Conservation (phyloP, 2,113 vertebrate genomes). For the Psammodynastes pulverulentus region DNA sequence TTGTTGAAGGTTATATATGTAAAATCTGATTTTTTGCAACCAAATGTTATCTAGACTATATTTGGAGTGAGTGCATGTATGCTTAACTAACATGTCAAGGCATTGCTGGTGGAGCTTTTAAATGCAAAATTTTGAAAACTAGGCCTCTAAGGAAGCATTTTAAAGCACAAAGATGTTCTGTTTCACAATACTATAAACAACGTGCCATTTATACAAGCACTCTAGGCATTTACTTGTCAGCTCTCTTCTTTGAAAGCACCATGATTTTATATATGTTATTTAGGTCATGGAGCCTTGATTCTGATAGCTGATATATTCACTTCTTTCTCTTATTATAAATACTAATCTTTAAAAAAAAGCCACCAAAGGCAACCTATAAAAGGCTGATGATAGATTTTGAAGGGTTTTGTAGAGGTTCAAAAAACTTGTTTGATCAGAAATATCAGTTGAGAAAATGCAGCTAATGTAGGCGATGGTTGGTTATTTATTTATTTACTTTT, state of each 20-base stretch:
- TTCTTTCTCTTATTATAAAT: constrained; percentile 38
- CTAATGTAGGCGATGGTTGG: not conserved
- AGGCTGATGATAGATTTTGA: constrained; percentile 1
- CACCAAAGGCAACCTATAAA: constrained; percentile 34
- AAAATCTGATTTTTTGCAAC: not conserved
- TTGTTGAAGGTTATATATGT: not conserved
- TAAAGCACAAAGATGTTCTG: constrained; percentile 62
- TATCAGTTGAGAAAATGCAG: not conserved
- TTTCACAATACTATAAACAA: constrained; percentile 58
- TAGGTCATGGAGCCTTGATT: constrained; percentile 52
- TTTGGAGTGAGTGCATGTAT: not conserved
- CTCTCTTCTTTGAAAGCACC: constrained; percentile 58
- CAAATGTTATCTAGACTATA: constrained; percentile 16
- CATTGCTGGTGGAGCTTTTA: constrained; percentile 41
- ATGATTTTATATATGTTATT: constrained; percentile 44
- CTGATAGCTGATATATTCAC: constrained; percentile 47
- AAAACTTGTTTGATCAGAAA: not conserved
- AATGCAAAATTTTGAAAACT: constrained; percentile 44
- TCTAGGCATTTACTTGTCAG: constrained; percentile 63
- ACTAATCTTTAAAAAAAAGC: constrained; percentile 45
- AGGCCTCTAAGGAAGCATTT: constrained; percentile 58
- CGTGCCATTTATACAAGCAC: constrained; percentile 61
- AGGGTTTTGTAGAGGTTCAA: not conserved
- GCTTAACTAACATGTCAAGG: constrained; percentile 25
- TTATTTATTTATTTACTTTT: not conserved